phyloP scores from a whole-genome alignment of 2,888 invertebrate genomes.

The Petrolisthes manimaculis region DNA sequence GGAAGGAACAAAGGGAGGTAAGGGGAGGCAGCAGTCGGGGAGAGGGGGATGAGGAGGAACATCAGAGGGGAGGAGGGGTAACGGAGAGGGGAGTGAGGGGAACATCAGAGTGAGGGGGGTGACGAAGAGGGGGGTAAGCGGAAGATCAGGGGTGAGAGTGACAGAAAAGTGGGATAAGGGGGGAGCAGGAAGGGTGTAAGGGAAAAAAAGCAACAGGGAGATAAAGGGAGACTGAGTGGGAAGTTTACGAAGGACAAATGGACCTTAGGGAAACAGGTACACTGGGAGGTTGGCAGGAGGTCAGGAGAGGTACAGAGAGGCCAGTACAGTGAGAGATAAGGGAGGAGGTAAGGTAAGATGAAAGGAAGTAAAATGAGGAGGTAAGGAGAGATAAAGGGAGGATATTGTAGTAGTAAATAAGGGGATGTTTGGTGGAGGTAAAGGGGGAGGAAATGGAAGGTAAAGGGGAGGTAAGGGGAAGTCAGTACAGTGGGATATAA shows the following conservation, averaged over 20 bases:
- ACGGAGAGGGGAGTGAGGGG: not conserved
- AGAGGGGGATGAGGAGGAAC: not conserved
- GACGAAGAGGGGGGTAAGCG: conserved; percentile 9
- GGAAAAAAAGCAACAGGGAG: not conserved
- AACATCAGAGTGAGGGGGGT: not conserved
- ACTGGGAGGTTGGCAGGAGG: not conserved
- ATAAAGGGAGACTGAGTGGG: not conserved
- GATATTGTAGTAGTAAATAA: not conserved
- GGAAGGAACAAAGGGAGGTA: conserved; percentile 20
- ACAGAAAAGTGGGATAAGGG: not conserved
- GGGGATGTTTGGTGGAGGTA: not conserved
- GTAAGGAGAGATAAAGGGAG: not conserved
- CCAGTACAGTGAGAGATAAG: not conserved
- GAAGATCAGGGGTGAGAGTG: not conserved
- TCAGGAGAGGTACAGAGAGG: not conserved
- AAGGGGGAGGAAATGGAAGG: not conserved
- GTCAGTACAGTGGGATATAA: not conserved
- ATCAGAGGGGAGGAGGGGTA: not conserved
- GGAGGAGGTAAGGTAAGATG: not conserved
- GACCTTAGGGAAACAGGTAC: not conserved
- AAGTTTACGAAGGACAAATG: not conserved
- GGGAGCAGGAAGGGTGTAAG: not conserved
- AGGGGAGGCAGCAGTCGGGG: not conserved
- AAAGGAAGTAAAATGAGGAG: not conserved
- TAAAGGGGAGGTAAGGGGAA: not conserved